These are phyloP conservation scores for Dendrocincla fuliginosa DNA, from an alignment of 2,797 vertebrate genomes.

Conservation along the genomic window DNA sequence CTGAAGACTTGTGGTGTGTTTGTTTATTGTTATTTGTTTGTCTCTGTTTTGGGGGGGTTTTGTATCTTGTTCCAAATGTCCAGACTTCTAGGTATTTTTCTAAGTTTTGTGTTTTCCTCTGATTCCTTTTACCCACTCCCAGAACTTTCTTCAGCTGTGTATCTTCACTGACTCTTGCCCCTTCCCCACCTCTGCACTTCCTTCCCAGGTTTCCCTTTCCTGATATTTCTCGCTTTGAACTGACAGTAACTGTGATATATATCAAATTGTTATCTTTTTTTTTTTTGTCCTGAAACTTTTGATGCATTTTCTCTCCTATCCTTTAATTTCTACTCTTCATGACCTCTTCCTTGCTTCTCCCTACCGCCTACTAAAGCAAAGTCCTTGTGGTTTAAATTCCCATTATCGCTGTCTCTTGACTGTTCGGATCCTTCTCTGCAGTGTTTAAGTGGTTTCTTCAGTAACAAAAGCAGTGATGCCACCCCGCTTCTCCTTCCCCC, in stretches of 20 bases:
- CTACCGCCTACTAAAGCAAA: neutral
- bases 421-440: neutral
- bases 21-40: neutral
- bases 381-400: neutral
- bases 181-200: neutral
- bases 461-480: slow-evolving; percentile 13
- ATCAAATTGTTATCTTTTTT: neutral
- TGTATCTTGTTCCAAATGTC: neutral
- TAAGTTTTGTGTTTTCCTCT: neutral
- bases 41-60: neutral
- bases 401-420: neutral
- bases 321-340: neutral
- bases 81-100: neutral
- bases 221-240: neutral
- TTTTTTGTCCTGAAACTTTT: neutral
- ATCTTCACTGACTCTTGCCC: neutral
- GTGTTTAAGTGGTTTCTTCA: neutral
- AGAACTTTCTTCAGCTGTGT: neutral
- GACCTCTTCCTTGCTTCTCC: neutral
- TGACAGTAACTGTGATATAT: neutral
- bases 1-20: neutral
- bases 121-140: neutral
- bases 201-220: neutral
- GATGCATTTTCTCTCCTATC: neutral
- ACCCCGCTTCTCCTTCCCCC: neutral